Evolutionary conservation across 1,140 invertebrate genomes (phyloP).

Genomic region (Pseudomyrmex dendroicus): DNA sequence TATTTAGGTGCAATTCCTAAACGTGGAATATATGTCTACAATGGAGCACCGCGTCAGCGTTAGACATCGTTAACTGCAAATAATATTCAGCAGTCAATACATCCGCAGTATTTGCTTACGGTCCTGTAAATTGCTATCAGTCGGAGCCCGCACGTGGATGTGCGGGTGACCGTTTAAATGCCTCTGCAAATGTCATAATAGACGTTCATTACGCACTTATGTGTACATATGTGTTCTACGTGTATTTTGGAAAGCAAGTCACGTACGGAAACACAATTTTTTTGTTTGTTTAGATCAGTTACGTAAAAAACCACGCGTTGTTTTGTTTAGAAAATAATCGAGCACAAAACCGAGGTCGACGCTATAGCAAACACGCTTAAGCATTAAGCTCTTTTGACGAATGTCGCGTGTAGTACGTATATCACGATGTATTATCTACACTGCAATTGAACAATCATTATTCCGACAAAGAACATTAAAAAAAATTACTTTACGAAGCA

Average conservation of each 20-base stretch:
- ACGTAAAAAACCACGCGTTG: no score
- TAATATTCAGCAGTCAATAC: slow-evolving; percentile 69
- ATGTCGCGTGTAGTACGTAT: neutral
- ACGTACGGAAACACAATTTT: neutral
- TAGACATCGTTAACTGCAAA: slow-evolving; percentile 54
- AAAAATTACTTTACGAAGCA: slow-evolving; percentile 21
- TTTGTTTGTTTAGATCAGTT: neutral
- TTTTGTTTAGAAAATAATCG: no score
- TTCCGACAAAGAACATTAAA: neutral
- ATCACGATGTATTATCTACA: slow-evolving; percentile 47
- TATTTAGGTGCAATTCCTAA: slow-evolving; percentile 34
- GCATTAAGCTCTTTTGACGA: slow-evolving; percentile 46
- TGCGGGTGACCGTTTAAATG: slow-evolving; percentile 48
- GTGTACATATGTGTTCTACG: neutral
- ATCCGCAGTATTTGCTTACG: slow-evolving; percentile 63
- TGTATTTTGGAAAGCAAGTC: neutral
- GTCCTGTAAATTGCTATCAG: slow-evolving; percentile 62
- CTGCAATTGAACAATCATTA: slow-evolving; percentile 54
- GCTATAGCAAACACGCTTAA: slow-evolving; percentile 22
- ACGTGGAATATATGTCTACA: slow-evolving; percentile 27
- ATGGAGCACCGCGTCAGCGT: slow-evolving; percentile 26
- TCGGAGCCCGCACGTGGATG: slow-evolving; percentile 13
- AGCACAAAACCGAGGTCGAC: neutral
- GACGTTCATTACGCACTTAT: slow-evolving; percentile 55
- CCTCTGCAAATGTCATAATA: slow-evolving; percentile 48